Percentiles rank a stretch among this genome's conserved stretches.
phyloP scores from a whole-genome alignment of 2,888 invertebrate genomes.

The Pantelozetes paolii region DNA sequence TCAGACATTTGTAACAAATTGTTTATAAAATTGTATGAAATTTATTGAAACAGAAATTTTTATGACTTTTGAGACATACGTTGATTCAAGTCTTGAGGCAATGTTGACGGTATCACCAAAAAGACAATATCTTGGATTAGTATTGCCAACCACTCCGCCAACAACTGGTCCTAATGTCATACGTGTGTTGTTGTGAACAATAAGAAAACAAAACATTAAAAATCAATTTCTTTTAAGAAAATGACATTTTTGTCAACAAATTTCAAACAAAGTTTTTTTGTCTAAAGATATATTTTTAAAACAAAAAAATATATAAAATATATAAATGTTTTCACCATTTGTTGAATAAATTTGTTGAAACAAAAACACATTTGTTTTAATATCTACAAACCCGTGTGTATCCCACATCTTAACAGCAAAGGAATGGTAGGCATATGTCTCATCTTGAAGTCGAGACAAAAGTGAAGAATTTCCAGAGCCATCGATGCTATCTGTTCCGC shows the following conservation, averaged over 20 bases:
- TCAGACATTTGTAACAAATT: too few relatives aligned
- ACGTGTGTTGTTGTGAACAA: not conserved
- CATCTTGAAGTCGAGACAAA: slow-evolving; percentile 64
- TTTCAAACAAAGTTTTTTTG: not conserved
- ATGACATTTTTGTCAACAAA: not conserved
- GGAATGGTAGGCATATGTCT: slow-evolving; percentile 65
- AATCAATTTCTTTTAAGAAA: slow-evolving; percentile 15
- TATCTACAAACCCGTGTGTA: slow-evolving; percentile 60
- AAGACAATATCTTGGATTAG: slow-evolving; percentile 53
- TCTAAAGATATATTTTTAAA: not conserved
- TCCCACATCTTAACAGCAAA: slow-evolving; percentile 69
- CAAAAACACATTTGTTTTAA: not conserved
- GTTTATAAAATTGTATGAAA: not conserved
- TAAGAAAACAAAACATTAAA: not conserved
- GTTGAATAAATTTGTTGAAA: not conserved
- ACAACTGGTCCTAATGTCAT: slow-evolving; percentile 64
- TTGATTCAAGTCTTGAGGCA: slow-evolving; percentile 45
- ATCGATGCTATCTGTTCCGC: slow-evolving; percentile 74
- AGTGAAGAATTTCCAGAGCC: slow-evolving; percentile 68
- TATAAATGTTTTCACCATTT: too few relatives aligned
- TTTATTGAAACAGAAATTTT: not conserved
- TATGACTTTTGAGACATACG: slow-evolving; percentile 37
- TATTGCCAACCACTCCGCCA: slow-evolving; percentile 82
- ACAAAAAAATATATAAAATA: not conserved
- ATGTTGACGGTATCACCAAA: slow-evolving; percentile 50